Base-by-base conservation (phyloP, 2,797 vertebrate genomes). In the Phyllotis vaccarum region DNA sequence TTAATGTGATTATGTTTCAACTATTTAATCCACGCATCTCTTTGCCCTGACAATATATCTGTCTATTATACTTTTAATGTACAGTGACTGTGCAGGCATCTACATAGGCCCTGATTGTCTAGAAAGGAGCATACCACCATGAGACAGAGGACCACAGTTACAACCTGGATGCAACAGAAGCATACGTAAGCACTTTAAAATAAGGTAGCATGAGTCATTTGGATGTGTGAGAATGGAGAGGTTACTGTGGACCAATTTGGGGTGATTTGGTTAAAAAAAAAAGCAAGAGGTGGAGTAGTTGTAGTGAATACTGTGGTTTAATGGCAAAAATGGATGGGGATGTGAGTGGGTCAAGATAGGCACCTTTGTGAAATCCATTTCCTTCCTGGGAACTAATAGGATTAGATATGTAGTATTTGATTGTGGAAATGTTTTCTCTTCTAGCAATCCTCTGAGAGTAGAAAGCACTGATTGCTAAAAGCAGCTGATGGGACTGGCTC, bases 381-480 rank as follows among this genome's bases (percentile, higher is more conserved):
- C 22, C 56, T 85, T 86, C 56, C 21, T 54, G 66, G 49, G 34
- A 29, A 81, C 46, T 34, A 79, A 40, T 24, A 17, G 22, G 14
- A 56, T 92, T 86, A 24, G 27, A 49, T 64, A 52, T 22, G 66
- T 34, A 90, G 52, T 37, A 90, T 93, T 92, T 92, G 76, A 40
- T 89, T 62, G 31, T 4, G 46, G 66, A 79, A 66, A 3, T 22
- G 81, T 80, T 81, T 91, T 94, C 68, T 89, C 34, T 76, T 94
- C 93, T 31, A 68, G n/a, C 10, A 94, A 8, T 70, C 58, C 62
- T 75, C 56, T 90, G 87, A 58, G 64, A 82, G 82, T 24, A 86
- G 78, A 92, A 93, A 62, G 79, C 21, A 75, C 13, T 54, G 80
- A 80, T 87, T 76, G 52, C 29, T 85, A 87, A 91, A 93, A 62